phyloP scores from a whole-genome alignment of 2,888 invertebrate genomes.

The Agriopis aurantiaria region DNA sequence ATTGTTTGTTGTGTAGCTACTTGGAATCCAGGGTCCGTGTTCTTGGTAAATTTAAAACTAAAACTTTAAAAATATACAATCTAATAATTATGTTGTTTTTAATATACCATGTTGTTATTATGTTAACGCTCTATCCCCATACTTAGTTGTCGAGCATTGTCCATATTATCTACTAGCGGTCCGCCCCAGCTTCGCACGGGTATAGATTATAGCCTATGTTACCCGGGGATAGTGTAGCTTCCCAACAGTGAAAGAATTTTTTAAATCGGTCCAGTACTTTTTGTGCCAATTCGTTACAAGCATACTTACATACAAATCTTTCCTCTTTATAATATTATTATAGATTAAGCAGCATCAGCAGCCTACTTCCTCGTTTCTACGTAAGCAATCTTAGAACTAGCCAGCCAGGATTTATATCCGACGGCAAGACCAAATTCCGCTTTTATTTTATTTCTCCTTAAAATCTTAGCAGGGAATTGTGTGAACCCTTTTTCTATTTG shows the following conservation, averaged over 20 bases:
- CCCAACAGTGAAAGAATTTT: too few relatives aligned
- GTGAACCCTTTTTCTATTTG: slow-evolving; percentile 34
- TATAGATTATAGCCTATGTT: too few relatives aligned
- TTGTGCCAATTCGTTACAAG: too few relatives aligned
- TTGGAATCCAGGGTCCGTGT: too few relatives aligned
- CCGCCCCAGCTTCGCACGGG: too few relatives aligned
- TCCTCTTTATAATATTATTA: too few relatives aligned
- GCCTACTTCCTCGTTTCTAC: neutral
- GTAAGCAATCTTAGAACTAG: neutral
- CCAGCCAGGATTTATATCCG: slow-evolving; percentile 29
- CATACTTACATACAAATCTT: too few relatives aligned
- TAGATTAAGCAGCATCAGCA: slow-evolving; percentile 3
- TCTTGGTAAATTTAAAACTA: too few relatives aligned
- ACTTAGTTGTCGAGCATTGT: neutral
- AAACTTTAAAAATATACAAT: too few relatives aligned
- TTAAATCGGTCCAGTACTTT: too few relatives aligned
- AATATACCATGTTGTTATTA: neutral
- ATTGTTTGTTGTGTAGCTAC: neutral
- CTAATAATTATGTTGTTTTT: too few relatives aligned
- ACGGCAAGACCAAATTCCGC: slow-evolving; percentile 19
- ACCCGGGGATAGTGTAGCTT: too few relatives aligned
- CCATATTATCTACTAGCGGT: neutral
- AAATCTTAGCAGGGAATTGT: slow-evolving; percentile 24
- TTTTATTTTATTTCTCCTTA: slow-evolving; percentile 32
- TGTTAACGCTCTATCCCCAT: neutral